Evolutionary conservation across 2,113 vertebrate species (phyloP).

Genomic region (Ardeotis arabs): DNA sequence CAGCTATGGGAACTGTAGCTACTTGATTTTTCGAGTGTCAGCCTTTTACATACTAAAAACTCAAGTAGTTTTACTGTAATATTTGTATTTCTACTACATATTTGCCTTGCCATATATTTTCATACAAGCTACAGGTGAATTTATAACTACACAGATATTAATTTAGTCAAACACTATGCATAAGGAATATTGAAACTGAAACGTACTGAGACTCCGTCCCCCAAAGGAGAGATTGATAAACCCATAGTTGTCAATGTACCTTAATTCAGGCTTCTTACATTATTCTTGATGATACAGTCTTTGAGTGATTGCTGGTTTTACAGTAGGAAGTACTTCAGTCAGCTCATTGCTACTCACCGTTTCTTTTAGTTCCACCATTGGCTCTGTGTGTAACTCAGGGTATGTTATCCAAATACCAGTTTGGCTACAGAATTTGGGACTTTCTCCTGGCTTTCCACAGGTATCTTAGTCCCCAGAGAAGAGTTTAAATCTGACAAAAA

Average conservation of each 20-base stretch:
- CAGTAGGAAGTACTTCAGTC: not conserved
- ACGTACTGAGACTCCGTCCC: not conserved
- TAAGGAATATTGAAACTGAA: not conserved
- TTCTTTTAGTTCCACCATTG: not conserved
- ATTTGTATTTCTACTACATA: not conserved
- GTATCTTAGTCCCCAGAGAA: not conserved
- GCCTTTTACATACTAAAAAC: fast-evolving
- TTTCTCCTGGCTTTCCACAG: not conserved
- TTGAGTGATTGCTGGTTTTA: not conserved
- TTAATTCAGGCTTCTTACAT: not conserved
- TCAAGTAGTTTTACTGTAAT: not conserved
- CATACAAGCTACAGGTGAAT: not conserved
- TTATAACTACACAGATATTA: not conserved
- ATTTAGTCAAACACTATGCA: not conserved
- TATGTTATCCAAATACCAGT: not conserved
- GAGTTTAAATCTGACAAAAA: not conserved
- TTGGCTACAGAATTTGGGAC: not conserved
- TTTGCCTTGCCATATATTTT: not conserved
- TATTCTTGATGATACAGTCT: not conserved
- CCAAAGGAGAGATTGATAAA: not conserved
- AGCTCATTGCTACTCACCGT: not conserved
- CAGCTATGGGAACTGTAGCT: not conserved
- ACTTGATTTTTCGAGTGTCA: not conserved
- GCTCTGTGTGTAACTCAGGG: not conserved
- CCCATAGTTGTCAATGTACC: not conserved